Evolutionary conservation across 2,797 vertebrate genomes (phyloP).

Genomic region (Jordanella pulchra): DNA sequence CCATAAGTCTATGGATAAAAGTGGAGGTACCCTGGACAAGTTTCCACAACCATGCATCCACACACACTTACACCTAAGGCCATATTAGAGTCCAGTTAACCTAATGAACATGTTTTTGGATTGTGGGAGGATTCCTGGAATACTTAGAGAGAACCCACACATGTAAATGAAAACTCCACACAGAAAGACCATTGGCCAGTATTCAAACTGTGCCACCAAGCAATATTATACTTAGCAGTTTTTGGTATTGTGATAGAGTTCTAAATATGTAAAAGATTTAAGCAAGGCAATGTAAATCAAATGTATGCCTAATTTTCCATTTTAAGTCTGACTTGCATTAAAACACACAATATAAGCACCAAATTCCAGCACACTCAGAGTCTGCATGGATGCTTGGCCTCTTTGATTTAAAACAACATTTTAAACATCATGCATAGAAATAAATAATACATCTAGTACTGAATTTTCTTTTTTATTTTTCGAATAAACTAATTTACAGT

Average conservation of each 20-base stretch:
- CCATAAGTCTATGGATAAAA: no score
- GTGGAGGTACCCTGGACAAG: no score
- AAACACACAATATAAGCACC: background rate
- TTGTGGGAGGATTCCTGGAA: no score
- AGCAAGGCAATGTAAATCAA: constrained; percentile 13
- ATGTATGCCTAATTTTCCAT: constrained; percentile 2
- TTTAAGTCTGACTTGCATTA: background rate
- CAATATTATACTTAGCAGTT: no score
- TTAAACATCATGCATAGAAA: constrained; percentile 25
- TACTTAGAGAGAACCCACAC: no score
- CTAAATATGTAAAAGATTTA: background rate
- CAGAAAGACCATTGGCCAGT: no score
- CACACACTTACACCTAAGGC: no score
- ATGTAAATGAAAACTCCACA: no score
- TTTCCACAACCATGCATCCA: no score
- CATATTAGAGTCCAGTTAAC: no score
- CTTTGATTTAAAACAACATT: background rate
- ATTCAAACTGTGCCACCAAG: no score
- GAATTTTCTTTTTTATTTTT: constrained; percentile 49
- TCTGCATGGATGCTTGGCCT: background rate
- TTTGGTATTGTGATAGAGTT: background rate
- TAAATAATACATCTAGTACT: constrained; percentile 21
- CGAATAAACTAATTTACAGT: constrained; percentile 66
- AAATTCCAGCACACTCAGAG: background rate
- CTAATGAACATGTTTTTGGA: no score